Evolutionary conservation across 2,113 vertebrate genomes (phyloP), one percentile per base, ranked within the genome.

Genomic region (Nesogale talazaci): DNA sequence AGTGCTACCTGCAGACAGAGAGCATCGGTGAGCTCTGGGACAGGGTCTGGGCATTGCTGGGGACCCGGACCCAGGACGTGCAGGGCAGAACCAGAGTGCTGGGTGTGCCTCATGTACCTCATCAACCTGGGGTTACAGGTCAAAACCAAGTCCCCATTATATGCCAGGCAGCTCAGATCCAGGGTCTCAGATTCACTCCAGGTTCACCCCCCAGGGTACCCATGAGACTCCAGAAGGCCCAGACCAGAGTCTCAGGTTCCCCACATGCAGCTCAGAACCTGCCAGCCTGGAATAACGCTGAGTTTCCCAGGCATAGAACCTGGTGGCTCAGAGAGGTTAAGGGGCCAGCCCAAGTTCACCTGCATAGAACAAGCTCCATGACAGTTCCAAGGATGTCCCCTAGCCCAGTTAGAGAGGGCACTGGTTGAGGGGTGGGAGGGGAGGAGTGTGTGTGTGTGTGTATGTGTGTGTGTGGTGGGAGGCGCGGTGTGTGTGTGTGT

Each of bases 1-100:
- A 99, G 95, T 99, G 99, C 95, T 99, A 99, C 97, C 98, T 98
- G 97, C 99, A 99, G 97, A 98, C 98, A 0, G 99, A 99, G 94
- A 99, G 98, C 97, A 98, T 99, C 0, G 99, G 99, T 99, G 96
- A 98, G 98, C 11, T 14, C 34, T 0, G 8, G 9, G 67, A 10
- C 4, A 0, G 22, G 57, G 78, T 9, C 31, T 11, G 1, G 69
- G 67, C 15, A 22, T 1, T 11, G 19, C 1, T 83, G 36, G 85
- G 74, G 8, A 34, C 83, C 52, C 22, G 83, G 86, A 31, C 31
- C 14, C 25, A n/a, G 29, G 36, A 36, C 27, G 7, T 31, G 1
- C 22, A 1, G 67, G 56, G 36, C 42, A 36, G 31, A 76, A 2
- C 34, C 59, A 20, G 59, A 19, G 59, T 61, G 17, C 17, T 23